Evolutionary conservation across 2,797 vertebrate genomes (phyloP).

Genomic region (Pangasius macronema): DNA sequence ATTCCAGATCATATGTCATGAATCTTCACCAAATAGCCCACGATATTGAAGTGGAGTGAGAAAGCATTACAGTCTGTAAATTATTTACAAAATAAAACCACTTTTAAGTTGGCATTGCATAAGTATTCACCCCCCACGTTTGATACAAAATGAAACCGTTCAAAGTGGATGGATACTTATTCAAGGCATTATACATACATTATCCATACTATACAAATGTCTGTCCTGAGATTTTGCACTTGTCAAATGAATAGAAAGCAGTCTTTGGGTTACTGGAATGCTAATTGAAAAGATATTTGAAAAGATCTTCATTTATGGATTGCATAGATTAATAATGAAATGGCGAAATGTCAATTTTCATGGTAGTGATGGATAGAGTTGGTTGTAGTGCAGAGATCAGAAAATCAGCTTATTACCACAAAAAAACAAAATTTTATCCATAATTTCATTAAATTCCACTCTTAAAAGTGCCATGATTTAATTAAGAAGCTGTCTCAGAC

Average conservation of each 20-base stretch:
- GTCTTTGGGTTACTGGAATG: background rate
- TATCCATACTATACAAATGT: background rate
- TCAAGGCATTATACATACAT: background rate
- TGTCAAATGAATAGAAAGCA: background rate
- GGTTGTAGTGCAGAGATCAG: background rate
- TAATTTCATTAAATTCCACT: conserved; percentile 22
- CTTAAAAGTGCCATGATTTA: conserved; percentile 24
- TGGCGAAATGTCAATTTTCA: conserved; percentile 11
- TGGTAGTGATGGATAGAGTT: conserved; percentile 1
- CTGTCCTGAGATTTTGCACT: background rate
- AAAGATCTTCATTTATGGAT: background rate
- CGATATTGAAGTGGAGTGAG: background rate
- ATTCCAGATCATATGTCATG: background rate
- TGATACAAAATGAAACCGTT: background rate
- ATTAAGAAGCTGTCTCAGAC: conserved; percentile 6
- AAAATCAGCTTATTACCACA: conserved; percentile 26
- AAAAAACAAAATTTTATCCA: background rate
- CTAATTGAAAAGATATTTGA: background rate
- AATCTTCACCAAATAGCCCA: background rate
- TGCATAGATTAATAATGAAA: conserved; percentile 4
- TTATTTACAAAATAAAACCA: background rate
- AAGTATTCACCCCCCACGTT: background rate
- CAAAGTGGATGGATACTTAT: background rate
- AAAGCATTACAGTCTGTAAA: background rate
- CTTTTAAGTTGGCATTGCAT: background rate